Evolutionary conservation across 2,113 vertebrate species (phyloP).

Genomic region (Harpagus bidentatus): DNA sequence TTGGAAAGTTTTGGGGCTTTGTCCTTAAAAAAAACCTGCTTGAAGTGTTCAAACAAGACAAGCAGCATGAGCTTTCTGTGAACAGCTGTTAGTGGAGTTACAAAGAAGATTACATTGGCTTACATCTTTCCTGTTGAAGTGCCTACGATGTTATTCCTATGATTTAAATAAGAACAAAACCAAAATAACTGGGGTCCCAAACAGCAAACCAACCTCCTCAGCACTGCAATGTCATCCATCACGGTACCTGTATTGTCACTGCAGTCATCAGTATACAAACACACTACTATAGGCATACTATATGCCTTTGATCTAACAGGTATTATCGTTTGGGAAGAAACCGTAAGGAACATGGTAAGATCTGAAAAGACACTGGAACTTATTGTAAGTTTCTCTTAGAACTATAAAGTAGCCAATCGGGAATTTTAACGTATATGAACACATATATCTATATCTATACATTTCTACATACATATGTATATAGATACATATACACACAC

Average conservation of each 20-base stretch:
- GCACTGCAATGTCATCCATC: background rate
- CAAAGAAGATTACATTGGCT: constrained; percentile 8
- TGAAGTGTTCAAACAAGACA: constrained; percentile 3
- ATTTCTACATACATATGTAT: background rate
- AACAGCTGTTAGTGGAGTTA: background rate
- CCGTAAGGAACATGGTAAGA: background rate
- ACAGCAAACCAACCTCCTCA: background rate
- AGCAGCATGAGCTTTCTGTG: background rate
- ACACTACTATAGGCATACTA: background rate
- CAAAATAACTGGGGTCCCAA: background rate
- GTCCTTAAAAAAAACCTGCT: background rate
- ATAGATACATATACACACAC: background rate
- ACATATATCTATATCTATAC: background rate
- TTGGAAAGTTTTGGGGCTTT: background rate
- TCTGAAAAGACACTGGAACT: background rate
- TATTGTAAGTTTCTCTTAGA: background rate
- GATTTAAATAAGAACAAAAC: background rate
- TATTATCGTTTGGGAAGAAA: background rate
- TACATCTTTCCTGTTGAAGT: constrained; percentile 31
- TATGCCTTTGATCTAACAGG: background rate
- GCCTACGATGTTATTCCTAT: background rate
- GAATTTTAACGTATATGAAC: background rate
- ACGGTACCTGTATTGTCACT: background rate
- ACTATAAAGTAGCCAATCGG: background rate
- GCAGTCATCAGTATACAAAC: background rate